Evolutionary conservation across 2,888 invertebrate genomes (phyloP), one percentile per base, ranked within the genome.

Genomic region (Poecilus cupreus): DNA sequence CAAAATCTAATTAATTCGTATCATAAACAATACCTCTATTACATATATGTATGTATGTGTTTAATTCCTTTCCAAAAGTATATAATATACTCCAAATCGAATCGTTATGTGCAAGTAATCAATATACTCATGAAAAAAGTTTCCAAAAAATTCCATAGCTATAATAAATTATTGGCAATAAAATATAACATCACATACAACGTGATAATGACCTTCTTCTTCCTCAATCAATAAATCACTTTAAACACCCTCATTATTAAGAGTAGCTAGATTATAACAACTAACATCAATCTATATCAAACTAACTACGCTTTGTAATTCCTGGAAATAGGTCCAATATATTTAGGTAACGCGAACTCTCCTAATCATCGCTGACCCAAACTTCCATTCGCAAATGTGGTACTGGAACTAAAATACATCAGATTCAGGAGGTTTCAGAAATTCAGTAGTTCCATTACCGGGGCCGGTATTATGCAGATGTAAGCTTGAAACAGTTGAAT

Each of bases 151-250:
- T n/a, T n/a, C n/a, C n/a, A n/a, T n/a, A n/a, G n/a, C n/a, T n/a
- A n/a, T n/a, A n/a, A n/a, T n/a, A n/a, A n/a, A n/a, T n/a, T n/a
- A n/a, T n/a, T n/a, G n/a, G n/a, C n/a, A n/a, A n/a, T n/a, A n/a
- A n/a, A n/a, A n/a, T n/a, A n/a, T n/a, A n/a, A n/a, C n/a, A n/a
- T n/a, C n/a, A n/a, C n/a, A n/a, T n/a, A n/a, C n/a, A n/a, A n/a
- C n/a, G 24, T 57, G 57, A 57, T 57, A 57, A 57, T 57, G 11
- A 57, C 57, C 26, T 57, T 57, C 22, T 57, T 57, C 20, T n/a
- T 5, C 1, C 8, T 10, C n/a, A 22, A 57, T 24, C 26, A 57
- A 57, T 57, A 57, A 22, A 24, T 6, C 13, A 3, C 24, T 8
- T 57, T 57, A 43, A 4, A 43, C 43, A 43, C 43, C 43, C n/a